Base-by-base conservation (phyloP, 2,888 invertebrate species). In the Nezara viridula region DNA sequence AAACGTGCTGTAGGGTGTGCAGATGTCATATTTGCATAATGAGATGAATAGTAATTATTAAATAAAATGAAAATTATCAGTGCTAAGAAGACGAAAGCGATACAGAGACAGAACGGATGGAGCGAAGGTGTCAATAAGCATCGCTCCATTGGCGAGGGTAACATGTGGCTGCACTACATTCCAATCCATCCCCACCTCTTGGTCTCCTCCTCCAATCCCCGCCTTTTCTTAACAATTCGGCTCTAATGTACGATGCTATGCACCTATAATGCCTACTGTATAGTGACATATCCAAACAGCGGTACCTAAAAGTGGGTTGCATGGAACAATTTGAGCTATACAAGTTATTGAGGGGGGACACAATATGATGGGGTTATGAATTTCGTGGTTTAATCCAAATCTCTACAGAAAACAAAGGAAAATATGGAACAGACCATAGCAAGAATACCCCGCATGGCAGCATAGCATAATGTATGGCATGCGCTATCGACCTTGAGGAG, bases 161-260 rank as follows among this genome's bases (percentile, higher is more conserved):
- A 81, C 81, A 86, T 86, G 86, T 86, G 86, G 86, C 86, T 60
- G 44, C 60, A 60, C 86, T 86, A 55, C 86, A 86, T 86, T 86
- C 86, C 86, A 52, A 52, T 37, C 86, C 85, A 49, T 52, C 86
- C 86, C 86, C 40, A 12, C 40, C 24, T 44, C 60, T 14, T 14
- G 14, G 44, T 86, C 86, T 24, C 55, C 37, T 52, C 44, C 12
- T 40, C 40, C 40, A 19, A 50, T 14, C 50, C 86, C 85, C 50
- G 24, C 55, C 86, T 40, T 55, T 32, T 50, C 86, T 16, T 2
- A 7, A 3, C 77, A 21, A 40, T 81, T 81, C 81, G 81, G 10
- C 81, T 73, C 0, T 37, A 73, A 19, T 37, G 66, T 32, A n/a
- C 55, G 44, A 44, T 7, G 44, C 44, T 44, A 44, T 44, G 44